These are phyloP conservation scores for Orchesella cincta DNA, from an alignment of 1,140 invertebrate species.

Conservation along the genomic window DNA sequence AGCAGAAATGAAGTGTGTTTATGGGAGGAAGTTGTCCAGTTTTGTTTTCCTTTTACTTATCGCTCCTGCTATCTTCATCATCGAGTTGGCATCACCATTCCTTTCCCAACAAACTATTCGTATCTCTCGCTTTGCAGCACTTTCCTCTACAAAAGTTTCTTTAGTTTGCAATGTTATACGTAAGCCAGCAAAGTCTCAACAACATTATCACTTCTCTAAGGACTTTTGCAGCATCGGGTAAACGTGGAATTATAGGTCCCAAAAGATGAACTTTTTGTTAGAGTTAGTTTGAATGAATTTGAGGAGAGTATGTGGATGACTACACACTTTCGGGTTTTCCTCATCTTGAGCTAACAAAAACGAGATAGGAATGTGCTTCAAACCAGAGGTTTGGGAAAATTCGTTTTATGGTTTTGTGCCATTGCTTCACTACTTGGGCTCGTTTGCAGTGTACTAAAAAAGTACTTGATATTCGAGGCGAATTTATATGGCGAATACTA, in stretches of 20 bases:
- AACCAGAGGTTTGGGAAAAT: neutral
- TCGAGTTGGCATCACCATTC: neutral
- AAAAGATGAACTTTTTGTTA: conserved; percentile 2
- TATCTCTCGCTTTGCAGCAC: neutral
- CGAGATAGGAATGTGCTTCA: neutral
- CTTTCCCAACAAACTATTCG: neutral
- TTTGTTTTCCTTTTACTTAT: neutral
- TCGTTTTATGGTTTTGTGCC: neutral
- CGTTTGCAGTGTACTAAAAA: neutral
- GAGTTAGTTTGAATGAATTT: no score
- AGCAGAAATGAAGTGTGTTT: neutral
- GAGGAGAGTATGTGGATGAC: no score
- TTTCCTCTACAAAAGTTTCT: neutral
- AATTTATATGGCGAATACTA: neutral
- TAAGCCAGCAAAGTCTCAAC: neutral
- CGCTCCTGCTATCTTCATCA: neutral
- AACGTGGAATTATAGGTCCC: conserved; percentile 9
- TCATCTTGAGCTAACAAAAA: neutral
- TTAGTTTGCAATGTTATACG: neutral
- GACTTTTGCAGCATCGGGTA: neutral
- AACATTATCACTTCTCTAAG: neutral
- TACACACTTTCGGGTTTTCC: no score
- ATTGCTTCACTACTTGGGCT: neutral
- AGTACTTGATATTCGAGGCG: neutral
- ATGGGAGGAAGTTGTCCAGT: neutral